Conservation (phyloP, 2,888 invertebrate genomes). For the Pollenia griseotomentosa region DNA sequence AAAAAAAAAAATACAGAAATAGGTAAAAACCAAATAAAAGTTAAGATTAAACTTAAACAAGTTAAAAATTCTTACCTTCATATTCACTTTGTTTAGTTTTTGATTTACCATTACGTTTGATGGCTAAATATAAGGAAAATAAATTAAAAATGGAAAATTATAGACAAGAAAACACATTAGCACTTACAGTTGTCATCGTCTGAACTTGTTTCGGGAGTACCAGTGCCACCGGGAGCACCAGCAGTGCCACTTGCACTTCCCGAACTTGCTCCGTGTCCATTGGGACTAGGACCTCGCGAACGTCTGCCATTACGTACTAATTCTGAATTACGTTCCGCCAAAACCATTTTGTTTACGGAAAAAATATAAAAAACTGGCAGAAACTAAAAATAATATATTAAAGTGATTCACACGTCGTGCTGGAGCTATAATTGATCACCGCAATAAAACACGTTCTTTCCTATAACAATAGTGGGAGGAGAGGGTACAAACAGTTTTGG, state of each 20-base stretch:
- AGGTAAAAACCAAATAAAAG: conserved; percentile 74
- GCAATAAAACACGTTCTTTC: conserved; percentile 33
- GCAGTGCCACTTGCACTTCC: conserved; percentile 71
- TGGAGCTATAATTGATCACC: conserved; percentile 3
- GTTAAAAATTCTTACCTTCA: conserved; percentile 80
- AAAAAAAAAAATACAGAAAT: neutral
- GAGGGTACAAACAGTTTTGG: neutral
- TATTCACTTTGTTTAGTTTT: conserved; percentile 84
- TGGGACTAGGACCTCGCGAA: conserved; percentile 96
- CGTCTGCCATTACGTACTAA: conserved; percentile 93
- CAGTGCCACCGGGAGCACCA: conserved; percentile 80
- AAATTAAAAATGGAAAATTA: neutral
- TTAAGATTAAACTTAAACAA: neutral
- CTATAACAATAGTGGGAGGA: conserved; percentile 18
- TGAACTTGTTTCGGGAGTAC: conserved; percentile 92
- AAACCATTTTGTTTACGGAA: conserved; percentile 88
- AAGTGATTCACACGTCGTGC: conserved; percentile 35
- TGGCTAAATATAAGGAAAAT: conserved; percentile 77
- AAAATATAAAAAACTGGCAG: neutral
- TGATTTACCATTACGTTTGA: conserved; percentile 84
- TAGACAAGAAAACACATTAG: neutral
- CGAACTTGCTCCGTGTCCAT: conserved; percentile 86
- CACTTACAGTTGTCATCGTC: conserved; percentile 93
- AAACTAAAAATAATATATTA: conserved; percentile 15
- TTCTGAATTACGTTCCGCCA: conserved; percentile 94